phyloP scores from a whole-genome alignment of 2,113 vertebrate species.

The Cettia cetti region DNA sequence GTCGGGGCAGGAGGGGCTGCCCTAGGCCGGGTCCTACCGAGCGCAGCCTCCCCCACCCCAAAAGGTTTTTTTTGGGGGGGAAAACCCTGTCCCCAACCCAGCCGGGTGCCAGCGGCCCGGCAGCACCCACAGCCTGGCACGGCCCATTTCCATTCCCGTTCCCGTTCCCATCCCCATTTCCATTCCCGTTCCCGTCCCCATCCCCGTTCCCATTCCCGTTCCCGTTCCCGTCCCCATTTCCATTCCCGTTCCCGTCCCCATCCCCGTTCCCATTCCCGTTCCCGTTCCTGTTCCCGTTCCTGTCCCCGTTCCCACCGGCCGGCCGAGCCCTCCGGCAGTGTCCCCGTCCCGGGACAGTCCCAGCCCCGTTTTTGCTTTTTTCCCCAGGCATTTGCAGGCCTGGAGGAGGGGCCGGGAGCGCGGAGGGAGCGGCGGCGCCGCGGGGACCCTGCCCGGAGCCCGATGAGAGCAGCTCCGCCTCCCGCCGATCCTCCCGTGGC shows the following conservation, averaged over 20 bases:
- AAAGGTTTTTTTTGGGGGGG: neutral
- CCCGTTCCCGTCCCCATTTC: too few relatives aligned
- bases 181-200: too few relatives aligned
- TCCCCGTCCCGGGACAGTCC: neutral
- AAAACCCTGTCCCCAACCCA: neutral
- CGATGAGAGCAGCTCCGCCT: neutral
- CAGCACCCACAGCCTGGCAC: neutral
- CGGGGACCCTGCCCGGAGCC: neutral
- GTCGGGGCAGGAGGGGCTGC: neutral
- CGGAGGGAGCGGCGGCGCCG: neutral
- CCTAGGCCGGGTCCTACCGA: neutral
- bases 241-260: too few relatives aligned
- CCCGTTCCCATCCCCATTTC: too few relatives aligned
- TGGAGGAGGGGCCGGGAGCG: neutral
- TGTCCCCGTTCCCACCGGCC: neutral
- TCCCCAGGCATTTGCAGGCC: neutral
- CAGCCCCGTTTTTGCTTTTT: neutral
- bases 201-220: too few relatives aligned
- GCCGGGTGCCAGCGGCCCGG: fast-evolving
- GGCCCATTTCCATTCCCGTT: fast-evolving
- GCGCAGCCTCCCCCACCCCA: too few relatives aligned
- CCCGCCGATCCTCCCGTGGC: neutral
- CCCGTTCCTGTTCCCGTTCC: too few relatives aligned
- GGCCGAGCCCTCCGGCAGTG: neutral
- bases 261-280: too few relatives aligned